Conservation (phyloP, 2,888 invertebrate species). For the Zygothrica quintamaculata region DNA sequence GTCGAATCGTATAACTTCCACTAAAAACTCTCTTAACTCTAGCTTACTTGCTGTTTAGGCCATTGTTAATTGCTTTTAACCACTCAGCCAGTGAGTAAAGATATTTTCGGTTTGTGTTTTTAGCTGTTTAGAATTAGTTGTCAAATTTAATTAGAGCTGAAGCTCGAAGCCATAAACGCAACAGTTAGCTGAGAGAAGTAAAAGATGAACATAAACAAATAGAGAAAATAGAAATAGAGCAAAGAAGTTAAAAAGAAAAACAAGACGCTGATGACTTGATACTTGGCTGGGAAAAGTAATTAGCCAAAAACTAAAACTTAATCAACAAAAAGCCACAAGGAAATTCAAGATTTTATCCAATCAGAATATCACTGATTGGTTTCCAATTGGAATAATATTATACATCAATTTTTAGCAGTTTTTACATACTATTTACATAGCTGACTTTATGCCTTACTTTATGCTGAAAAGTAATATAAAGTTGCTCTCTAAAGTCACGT, state of each 20-base stretch:
- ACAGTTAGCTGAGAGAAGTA: constrained; percentile 30
- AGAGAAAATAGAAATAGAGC: constrained; percentile 12
- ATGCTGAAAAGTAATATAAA: too few species aligned
- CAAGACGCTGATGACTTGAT: too few species aligned
- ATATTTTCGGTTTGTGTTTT: constrained; percentile 29
- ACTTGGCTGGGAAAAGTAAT: too few species aligned
- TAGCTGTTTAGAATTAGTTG: constrained; percentile 27
- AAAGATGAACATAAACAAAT: too few species aligned
- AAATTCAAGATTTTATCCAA: too few species aligned
- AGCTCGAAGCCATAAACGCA: constrained; percentile 28
- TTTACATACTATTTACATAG: too few species aligned
- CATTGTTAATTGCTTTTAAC: constrained; percentile 65
- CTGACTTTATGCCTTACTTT: too few species aligned
- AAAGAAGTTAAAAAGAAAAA: neutral
- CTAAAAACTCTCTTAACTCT: constrained; percentile 14
- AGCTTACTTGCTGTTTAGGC: constrained; percentile 23
- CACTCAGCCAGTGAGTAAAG: constrained; percentile 16
- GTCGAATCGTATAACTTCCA: constrained; percentile 6
- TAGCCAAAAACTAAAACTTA: neutral
- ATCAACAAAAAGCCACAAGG: too few species aligned
- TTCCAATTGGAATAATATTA: neutral
- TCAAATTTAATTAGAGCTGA: constrained; percentile 46
- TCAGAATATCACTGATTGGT: too few species aligned
- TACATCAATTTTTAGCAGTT: too few species aligned
- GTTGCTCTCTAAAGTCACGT: too few species aligned